Evolutionary conservation across 2,888 invertebrate genomes (phyloP).

Genomic region (Muscina levida): DNA sequence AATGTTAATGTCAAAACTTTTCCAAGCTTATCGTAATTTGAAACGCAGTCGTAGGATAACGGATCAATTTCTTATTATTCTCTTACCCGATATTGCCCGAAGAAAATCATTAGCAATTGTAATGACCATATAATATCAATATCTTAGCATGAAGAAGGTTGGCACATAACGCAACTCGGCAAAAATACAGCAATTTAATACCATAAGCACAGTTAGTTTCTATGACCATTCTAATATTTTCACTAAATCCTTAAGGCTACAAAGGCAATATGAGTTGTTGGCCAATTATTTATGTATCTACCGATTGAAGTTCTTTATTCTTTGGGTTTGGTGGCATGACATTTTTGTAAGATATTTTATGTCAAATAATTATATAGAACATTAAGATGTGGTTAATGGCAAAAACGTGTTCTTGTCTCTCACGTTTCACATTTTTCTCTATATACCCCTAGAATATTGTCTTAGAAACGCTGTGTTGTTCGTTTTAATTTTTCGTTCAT

Average conservation of each 20-base stretch:
- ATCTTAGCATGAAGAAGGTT: background rate
- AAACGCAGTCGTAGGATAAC: background rate
- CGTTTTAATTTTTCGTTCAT: too few species aligned
- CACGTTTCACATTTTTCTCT: too few species aligned
- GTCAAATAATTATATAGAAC: background rate
- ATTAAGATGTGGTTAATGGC: background rate
- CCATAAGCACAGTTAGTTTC: slow-evolving; percentile 1
- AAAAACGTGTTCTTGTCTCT: background rate
- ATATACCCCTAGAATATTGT: background rate
- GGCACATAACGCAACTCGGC: background rate
- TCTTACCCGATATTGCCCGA: background rate
- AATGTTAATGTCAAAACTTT: slow-evolving; percentile 14
- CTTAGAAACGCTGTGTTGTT: background rate
- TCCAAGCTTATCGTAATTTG: background rate
- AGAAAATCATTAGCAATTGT: slow-evolving; percentile 6
- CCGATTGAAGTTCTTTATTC: too few species aligned
- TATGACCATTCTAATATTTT: background rate
- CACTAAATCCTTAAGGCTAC: background rate
- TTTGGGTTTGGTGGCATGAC: too few species aligned
- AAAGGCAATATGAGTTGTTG: background rate
- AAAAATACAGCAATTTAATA: background rate
- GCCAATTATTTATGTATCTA: too few species aligned
- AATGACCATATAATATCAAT: slow-evolving; percentile 20
- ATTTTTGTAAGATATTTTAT: background rate
- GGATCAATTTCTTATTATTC: too few species aligned